Evolutionary conservation across 2,797 vertebrate genomes (phyloP), one percentile per base, ranked within the genome.

Genomic region (Moxostoma hubbsi): DNA sequence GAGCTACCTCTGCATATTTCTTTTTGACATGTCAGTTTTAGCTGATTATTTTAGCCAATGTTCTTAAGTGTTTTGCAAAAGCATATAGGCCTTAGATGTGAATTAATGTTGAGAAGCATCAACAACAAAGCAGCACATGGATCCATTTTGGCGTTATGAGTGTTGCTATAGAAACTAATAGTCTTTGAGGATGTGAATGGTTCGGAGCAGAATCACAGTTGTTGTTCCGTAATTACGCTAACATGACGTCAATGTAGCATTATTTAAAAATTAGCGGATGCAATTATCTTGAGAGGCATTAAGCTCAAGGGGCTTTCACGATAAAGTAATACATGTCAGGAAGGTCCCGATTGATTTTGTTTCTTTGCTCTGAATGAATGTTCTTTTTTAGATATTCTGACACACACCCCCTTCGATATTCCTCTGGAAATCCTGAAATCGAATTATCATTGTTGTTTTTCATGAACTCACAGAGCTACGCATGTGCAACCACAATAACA

Each of bases 221-320:
- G 50, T 50, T 55, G 61, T 57, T 18, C 5, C 36, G 54, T 58
- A 58, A 65, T 79, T 57, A 50, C 46, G 51, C 69, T 72, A 73
- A 64, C 69, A 50, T 50, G 8, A 46, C 7, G 10, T 16, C 9
- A 15, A 68, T 11, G 16, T 49, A 43, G 10, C 5, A 2, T 72
- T 79, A 65, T 73, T 79, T 64, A 65, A 73, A 79, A 65, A 18
- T 43, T 46, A 36, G 18, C 70, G 49, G 61, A 73, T 64, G 36
- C 61, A 18, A 13, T 36, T 50, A 36, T 59, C 74, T 50, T 58
- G 9, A 57, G 53, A 58, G 11, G 8, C 0, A 36, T 1, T 9
- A 50, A 67, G 7, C 54, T 36, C 36, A 61, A 43, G n/a, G 45
- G 47, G n/a, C 5, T 1, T 13, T 50, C 16, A 46, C 50, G 18